Base-by-base conservation (phyloP, 2,797 vertebrate genomes). In the Myotis findleyi region DNA sequence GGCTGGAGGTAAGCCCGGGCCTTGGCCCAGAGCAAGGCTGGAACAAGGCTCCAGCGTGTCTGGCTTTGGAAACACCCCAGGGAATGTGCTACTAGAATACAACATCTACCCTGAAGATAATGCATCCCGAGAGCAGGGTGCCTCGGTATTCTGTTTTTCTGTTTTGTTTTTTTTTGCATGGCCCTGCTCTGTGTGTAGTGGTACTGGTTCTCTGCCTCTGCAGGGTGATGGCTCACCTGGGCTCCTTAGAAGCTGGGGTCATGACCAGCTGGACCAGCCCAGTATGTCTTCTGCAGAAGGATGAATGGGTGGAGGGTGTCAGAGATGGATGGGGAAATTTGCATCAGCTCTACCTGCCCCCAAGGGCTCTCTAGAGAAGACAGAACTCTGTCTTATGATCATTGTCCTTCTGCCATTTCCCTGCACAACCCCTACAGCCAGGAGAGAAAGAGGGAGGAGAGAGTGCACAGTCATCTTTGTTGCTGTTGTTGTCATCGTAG, bases 31-130 rank as follows among this genome's bases (percentile, higher is more conserved):
- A 53, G 69, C 0, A 5, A 90, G 69, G 64, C 57, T 88, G 77
- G 73, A 95, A 75, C 72, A 69, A 92, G 57, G 82, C 73, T 94
- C 73, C 82, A 80, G 57, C 72, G 72, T 86, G 71, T 87, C 66
- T 79, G 77, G 27, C 76, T 82, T 69, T 90, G 88, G 75, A 95
- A 92, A 83, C 59, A 62, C 25, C 30, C 33, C 64, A 68, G 79
- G 62, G 41, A 81, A 73, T 11, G 4, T 68, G 87, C 91, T 89
- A 72, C 80, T 87, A 77, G 87, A 89, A 69, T 44, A 64, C 62
- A 21, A 0, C 49, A 57, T 93, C 92, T 69, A 38, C 53, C 55
- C 66, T 30, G 16, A 73, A 87, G 89, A 53, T 21, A 62, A 69
- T 8, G 82, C 49, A 12, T 71, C 79, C 47, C 36, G 27, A 30